Percentiles rank a stretch among this genome's conserved stretches.
Evolutionary conservation across 2,113 vertebrate genomes (phyloP).

Genomic region (Platichthys stellatus): DNA sequence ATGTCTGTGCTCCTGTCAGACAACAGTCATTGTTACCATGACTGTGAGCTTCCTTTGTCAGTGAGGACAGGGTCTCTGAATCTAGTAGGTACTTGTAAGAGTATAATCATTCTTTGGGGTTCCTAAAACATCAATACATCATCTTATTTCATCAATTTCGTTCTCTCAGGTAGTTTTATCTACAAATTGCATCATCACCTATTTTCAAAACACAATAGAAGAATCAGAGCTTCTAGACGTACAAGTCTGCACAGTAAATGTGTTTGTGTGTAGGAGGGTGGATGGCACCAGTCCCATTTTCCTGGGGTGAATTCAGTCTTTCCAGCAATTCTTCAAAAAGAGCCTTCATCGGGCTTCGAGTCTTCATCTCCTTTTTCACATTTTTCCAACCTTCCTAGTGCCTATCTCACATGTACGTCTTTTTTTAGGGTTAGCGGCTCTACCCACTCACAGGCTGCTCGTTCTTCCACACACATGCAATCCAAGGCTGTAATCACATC

Average conservation of each 20-base stretch:
- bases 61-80: background rate
- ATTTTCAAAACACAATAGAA: background rate
- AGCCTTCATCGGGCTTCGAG: slow-evolving; percentile 23
- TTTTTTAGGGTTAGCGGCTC: slow-evolving; percentile 66
- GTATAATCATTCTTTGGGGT: too few species aligned
- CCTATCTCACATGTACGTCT: slow-evolving; percentile 61
- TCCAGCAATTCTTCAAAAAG: slow-evolving; percentile 38
- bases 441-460: slow-evolving; percentile 80
- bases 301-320: slow-evolving; percentile 54
- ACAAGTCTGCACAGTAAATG: slow-evolving; percentile 22
- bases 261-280: slow-evolving; percentile 55
- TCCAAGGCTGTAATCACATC: slow-evolving; percentile 66
- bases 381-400: slow-evolving; percentile 35
- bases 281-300: slow-evolving; percentile 64
- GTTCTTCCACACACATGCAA: slow-evolving; percentile 46
- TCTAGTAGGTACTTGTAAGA: background rate
- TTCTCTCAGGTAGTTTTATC: too few species aligned
- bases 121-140: too few species aligned
- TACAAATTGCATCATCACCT: too few species aligned
- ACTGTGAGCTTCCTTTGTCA: background rate
- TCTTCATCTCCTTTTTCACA: slow-evolving; percentile 23
- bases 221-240: slow-evolving; percentile 31
- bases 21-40: background rate
- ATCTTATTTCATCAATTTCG: too few species aligned
- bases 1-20: too few species aligned